Evolutionary conservation across 2,113 vertebrate species (phyloP), one percentile per base, ranked within the genome.

Genomic region (Sporophila hypoxantha): DNA sequence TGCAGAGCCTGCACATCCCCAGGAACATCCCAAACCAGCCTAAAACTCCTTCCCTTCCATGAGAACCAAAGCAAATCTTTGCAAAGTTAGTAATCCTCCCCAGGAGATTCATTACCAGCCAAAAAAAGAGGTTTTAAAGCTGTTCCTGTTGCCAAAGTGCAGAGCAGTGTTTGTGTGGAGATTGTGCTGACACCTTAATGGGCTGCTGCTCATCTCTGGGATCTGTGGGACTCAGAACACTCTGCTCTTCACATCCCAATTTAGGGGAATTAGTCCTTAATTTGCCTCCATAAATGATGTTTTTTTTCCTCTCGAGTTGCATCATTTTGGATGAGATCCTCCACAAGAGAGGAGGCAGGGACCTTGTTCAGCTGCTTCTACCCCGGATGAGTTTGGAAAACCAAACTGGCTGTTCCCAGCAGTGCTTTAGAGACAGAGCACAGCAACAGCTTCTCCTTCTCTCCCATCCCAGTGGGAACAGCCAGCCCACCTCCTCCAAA

Each of bases 101-200:
- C 70, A 20, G 23, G 64, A 79, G 78, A 70, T 67, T 47, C 71
- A 59, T 36, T 39, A 21, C 14, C 55, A 44, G 70, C 49, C 66
- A 80, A 68, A 92, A 75, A 81, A 68, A n/a, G 12, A 59, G 46
- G 39, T 79, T 88, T 90, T 16, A 76, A 76, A 85, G n/a, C 75
- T 34, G 19, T 42, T 85, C 50, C 17, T 71, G 74, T 8, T 76
- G 81, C 67, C 59, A 84, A 1, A 36, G 61, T 70, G 56, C 46
- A 60, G 76, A 42, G 34, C 9, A 83, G 25, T 75, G 74, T 62
- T 91, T 81, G 55, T 82, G 75, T 53, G 82, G 70, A 84, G 65
- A 1, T 22, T 60, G 47, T 76, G 88, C 75, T 85, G 88, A 91
- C 89, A 91, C 81, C 78, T 88, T 79, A 56, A 88, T n/a, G 10